A percentile compares a stretch with the other conserved stretches of the same genome.
These are phyloP conservation scores for Neoitamus cyanurus DNA, from an alignment of 2,888 invertebrate genomes.

Conservation along the genomic window DNA sequence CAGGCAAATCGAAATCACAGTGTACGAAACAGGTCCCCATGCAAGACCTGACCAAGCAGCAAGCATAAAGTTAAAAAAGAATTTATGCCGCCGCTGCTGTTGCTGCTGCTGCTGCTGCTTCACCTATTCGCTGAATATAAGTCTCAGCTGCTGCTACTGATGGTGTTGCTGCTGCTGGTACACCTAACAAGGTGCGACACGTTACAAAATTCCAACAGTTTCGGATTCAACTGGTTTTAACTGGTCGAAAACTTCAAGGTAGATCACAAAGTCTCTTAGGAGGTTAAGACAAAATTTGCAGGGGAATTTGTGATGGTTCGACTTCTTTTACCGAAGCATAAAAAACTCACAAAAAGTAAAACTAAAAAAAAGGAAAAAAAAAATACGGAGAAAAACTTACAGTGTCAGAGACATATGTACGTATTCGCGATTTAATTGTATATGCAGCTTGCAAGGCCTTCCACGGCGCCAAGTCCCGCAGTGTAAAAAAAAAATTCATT, in stretches of 20 bases:
- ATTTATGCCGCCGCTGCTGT: conserved; percentile 8
- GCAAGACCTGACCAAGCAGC: neutral
- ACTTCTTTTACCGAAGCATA: conserved; percentile 20
- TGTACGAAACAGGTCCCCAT: conserved; percentile 13
- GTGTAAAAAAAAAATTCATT: conserved; percentile 5
- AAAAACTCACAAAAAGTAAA: neutral
- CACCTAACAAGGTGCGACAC: conserved; percentile 37
- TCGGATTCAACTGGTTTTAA: conserved; percentile 46
- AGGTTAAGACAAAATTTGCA: conserved; percentile 45
- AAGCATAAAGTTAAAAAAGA: conserved; percentile 1
- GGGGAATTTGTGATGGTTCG: conserved; percentile 31
- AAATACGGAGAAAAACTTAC: neutral
- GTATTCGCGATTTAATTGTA: conserved; percentile 3
- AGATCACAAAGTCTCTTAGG: conserved; percentile 45
- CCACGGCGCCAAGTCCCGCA: conserved; percentile 26
- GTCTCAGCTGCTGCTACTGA: neutral
- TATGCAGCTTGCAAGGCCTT: conserved; percentile 7
- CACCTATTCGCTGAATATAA: neutral
- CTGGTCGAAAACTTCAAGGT: conserved; percentile 46
- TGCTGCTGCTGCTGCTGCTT: no score
- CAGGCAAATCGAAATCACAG: neutral
- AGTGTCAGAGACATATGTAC: neutral
- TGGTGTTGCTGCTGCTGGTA: neutral
- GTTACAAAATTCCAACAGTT: conserved; percentile 39
- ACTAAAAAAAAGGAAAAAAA: neutral